Evolutionary conservation across 2,888 invertebrate genomes (phyloP).

Genomic region (Folsomia manolachei): DNA sequence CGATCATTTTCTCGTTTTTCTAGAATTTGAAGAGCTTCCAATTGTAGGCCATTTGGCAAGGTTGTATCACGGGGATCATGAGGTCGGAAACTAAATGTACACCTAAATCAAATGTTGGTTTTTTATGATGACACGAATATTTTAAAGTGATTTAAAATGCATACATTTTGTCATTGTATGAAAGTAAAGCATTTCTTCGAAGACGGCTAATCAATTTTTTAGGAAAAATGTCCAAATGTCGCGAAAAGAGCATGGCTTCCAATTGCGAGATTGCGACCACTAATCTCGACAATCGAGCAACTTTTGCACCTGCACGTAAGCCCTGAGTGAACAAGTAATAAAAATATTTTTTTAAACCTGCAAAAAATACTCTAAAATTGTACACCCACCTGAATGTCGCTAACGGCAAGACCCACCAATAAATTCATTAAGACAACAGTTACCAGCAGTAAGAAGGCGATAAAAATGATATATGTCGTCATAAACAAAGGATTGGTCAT

Average conservation of each 20-base stretch:
- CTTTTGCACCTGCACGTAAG: constrained; percentile 58
- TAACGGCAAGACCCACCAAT: constrained; percentile 53
- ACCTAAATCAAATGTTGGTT: neutral
- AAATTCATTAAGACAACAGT: constrained; percentile 79
- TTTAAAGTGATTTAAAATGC: neutral
- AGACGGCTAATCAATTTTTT: constrained; percentile 64
- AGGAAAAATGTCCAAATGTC: constrained; percentile 64
- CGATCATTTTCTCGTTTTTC: neutral
- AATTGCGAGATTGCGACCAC: constrained; percentile 76
- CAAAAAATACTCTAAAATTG: neutral
- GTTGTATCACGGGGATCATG: constrained; percentile 78
- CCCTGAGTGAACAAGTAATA: constrained; percentile 58
- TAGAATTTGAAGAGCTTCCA: constrained; percentile 68
- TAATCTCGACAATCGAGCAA: constrained; percentile 75
- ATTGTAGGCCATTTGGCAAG: constrained; percentile 70
- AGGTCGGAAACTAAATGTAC: constrained; percentile 55
- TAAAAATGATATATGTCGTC: constrained; percentile 74
- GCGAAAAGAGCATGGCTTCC: constrained; percentile 77
- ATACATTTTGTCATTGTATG: constrained; percentile 65
- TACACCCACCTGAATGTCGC: neutral
- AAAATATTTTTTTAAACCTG: neutral
- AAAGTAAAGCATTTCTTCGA: constrained; percentile 71
- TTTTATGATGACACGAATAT: neutral
- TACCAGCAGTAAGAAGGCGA: constrained; percentile 73
- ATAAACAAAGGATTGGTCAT: constrained; percentile 52